A percentile compares a stretch with the other conserved stretches of the same genome.
Conservation (phyloP, 2,888 invertebrate species). For the Scaptomyza polygonia region DNA sequence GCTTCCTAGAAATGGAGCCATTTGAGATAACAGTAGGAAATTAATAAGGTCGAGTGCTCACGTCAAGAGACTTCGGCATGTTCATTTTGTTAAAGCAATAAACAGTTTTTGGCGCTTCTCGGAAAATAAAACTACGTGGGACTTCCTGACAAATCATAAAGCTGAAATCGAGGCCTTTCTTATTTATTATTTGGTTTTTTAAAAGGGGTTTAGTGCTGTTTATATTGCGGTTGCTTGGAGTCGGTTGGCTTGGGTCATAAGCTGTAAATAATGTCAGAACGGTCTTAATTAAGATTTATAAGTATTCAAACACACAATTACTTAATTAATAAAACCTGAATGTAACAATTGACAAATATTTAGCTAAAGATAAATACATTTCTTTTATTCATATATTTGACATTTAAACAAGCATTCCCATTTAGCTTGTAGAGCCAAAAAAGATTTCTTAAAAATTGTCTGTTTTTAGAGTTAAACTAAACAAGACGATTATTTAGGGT, state of each 20-base stretch:
- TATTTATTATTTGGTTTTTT: background rate
- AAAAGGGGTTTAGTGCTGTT: constrained; percentile 36
- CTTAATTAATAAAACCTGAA: constrained; percentile 24
- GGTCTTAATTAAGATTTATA: constrained; percentile 17
- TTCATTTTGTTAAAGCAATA: constrained; percentile 28
- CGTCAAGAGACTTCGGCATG: constrained; percentile 6
- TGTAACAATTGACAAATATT: background rate
- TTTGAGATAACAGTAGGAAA: constrained; percentile 1
- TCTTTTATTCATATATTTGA: background rate
- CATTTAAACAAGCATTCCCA: background rate
- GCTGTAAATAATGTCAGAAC: constrained; percentile 20
- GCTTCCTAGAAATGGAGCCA: background rate
- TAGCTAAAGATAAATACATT: background rate
- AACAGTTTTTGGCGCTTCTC: constrained; percentile 31
- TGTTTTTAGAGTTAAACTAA: no score
- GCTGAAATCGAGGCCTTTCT: constrained; percentile 8
- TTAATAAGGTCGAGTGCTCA: background rate
- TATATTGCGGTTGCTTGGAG: constrained; percentile 25
- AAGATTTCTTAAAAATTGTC: no score
- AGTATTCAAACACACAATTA: constrained; percentile 17
- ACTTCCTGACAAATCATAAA: constrained; percentile 52
- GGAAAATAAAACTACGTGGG: constrained; percentile 37
- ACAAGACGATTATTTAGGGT: no score
- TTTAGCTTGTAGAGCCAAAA: background rate
- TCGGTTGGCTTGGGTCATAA: background rate